Base-by-base conservation (phyloP, 2,888 invertebrate species). In the Caenorhabditis sp. region DNA sequence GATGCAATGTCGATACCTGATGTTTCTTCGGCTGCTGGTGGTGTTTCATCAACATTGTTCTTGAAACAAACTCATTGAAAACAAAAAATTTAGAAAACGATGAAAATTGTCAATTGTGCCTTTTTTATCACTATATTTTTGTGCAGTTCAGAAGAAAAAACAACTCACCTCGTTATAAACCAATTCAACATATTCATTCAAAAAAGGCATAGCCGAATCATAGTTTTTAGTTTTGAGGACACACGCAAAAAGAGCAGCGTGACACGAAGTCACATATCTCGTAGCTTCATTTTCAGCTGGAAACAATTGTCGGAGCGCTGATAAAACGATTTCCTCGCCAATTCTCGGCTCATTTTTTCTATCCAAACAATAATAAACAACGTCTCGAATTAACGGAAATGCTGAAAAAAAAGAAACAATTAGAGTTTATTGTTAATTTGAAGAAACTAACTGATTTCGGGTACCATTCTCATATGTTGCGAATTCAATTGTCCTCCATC, bases 381-480 rank as follows among this genome's bases (percentile, higher is more conserved):
- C 21, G 19, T 65, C 65, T 21, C 73, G 68, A 14, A 75, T 58
- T 8, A 79, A 64, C n/a, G 79, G 77, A 43, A 76, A 67, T 54
- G 75, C 79, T 78, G 62, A 57, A 78, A 70, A 55, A 21, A 49
- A 37, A 49, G 21, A 36, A 21, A 21, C 43, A 57, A 58, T 8
- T 23, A 1, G 17, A 12, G 27, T 37, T 10, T 17, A 49, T 27
- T 26, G 5, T 23, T 27, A 58, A 58, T 31, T 6, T 31, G 5
- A 31, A 31, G 5, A 31, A 6, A 57, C 76, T 58, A 26, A 78
- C 78, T 72, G 17, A 79, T 62, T 66, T 79, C 79, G 0, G 77
- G 77, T 21, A 72, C 65, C 10, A 66, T 21, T 36, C 60, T 71
- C 23, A 79, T 21, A 66, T 79, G 79, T 1, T 70, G 62, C 24